A percentile compares a stretch with the other conserved stretches of the same genome.
Evolutionary conservation across 2,797 vertebrate species (phyloP).

Genomic region (Pangasius macronema): DNA sequence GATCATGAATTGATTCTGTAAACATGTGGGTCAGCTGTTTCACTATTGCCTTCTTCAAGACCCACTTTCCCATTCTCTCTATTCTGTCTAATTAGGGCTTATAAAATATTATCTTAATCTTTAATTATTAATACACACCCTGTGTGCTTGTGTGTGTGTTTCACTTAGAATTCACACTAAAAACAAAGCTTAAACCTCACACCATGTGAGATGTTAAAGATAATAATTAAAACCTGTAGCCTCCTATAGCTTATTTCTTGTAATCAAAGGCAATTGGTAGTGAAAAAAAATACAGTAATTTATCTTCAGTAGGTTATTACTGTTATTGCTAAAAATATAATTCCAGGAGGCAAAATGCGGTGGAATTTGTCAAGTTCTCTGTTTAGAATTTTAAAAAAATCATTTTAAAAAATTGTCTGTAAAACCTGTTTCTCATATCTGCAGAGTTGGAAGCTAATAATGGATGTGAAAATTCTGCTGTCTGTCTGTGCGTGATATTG

Average conservation of each 20-base stretch:
- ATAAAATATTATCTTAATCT: constrained; percentile 25
- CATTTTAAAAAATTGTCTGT: neutral
- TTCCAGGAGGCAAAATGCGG: neutral
- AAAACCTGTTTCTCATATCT: neutral
- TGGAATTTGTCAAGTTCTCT: neutral
- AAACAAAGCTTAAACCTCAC: neutral
- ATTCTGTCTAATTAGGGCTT: constrained; percentile 23
- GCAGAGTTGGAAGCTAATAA: neutral
- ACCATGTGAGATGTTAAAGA: neutral
- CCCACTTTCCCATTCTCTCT: neutral
- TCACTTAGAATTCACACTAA: neutral
- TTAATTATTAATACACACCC: constrained; percentile 9
- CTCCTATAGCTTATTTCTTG: neutral
- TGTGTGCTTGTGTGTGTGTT: neutral
- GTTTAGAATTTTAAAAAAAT: neutral
- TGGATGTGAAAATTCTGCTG: constrained; percentile 8
- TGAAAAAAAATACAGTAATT: neutral
- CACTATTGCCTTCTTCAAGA: constrained; percentile 14
- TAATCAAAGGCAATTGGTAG: neutral
- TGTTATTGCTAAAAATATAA: neutral
- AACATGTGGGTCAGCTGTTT: constrained; percentile 30
- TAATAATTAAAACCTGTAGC: neutral
- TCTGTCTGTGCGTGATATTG: neutral
- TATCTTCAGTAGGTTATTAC: neutral
- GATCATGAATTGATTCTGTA: constrained; percentile 37